phyloP scores from a whole-genome alignment of 2,797 vertebrate species.

The Salmo trutta region DNA sequence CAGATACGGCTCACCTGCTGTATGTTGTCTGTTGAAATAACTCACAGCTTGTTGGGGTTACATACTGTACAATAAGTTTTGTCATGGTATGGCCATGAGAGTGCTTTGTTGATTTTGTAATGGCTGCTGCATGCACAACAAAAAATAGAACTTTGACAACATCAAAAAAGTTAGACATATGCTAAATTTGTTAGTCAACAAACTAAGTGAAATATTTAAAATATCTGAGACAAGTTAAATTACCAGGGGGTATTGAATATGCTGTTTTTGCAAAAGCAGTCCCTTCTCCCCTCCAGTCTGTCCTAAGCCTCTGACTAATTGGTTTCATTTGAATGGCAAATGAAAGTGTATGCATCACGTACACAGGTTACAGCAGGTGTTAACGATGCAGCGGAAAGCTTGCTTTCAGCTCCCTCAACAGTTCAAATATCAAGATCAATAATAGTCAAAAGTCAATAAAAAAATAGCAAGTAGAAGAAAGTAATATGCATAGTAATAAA shows the following conservation, averaged over 20 bases:
- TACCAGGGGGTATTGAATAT: slow-evolving; percentile 14
- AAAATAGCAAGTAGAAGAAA: too few relatives aligned
- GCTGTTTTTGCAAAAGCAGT: slow-evolving; percentile 24
- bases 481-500: too few relatives aligned
- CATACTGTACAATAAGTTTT: background rate
- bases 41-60: slow-evolving; percentile 5
- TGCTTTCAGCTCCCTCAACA: too few relatives aligned
- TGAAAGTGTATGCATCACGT: too few relatives aligned
- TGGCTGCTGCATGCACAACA: background rate
- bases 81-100: background rate
- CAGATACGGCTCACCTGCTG: slow-evolving; percentile 7
- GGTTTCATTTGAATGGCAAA: slow-evolving; percentile 32
- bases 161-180: background rate
- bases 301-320: slow-evolving; percentile 20
- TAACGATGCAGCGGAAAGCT: too few relatives aligned
- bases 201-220: background rate
- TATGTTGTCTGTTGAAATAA: slow-evolving; percentile 4
- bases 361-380: too few relatives aligned
- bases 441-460: too few relatives aligned
- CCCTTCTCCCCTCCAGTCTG: slow-evolving; percentile 21
- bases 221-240: background rate
- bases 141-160: background rate
- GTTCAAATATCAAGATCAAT: too few relatives aligned
- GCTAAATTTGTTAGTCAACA: background rate
- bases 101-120: background rate